A percentile compares a stretch with the other conserved stretches of the same genome.
Conservation (phyloP, 2,113 vertebrate genomes). For the Sigmodon hispidus region DNA sequence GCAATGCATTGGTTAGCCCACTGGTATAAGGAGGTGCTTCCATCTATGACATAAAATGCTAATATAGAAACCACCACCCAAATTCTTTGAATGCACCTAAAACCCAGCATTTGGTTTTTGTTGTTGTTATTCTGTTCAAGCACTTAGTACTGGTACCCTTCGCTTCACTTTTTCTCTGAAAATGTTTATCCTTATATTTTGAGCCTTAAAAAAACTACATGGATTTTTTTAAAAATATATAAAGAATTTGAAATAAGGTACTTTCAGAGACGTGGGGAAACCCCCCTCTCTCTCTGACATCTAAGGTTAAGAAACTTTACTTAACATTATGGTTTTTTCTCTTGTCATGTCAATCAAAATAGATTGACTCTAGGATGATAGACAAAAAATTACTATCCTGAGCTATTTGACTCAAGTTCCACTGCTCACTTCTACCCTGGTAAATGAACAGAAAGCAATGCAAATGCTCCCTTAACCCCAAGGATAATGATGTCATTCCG, state of each 20-base stretch:
- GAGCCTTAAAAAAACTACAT: neutral
- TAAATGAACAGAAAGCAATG: neutral
- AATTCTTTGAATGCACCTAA: neutral
- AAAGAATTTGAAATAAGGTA: neutral
- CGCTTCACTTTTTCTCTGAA: neutral
- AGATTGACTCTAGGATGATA: neutral
- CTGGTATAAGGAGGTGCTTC: neutral
- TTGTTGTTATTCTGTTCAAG: neutral
- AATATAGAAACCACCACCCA: neutral
- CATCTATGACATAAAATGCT: neutral
- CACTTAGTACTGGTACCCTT: neutral
- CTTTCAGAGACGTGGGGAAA: neutral
- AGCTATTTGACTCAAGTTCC: neutral
- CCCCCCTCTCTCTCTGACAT: neutral
- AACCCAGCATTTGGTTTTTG: neutral
- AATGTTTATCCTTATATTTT: neutral
- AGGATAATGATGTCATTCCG: neutral
- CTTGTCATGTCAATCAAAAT: neutral
- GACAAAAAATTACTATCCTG: neutral
- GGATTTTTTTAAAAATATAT: too few species aligned
- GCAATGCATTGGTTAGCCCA: neutral
- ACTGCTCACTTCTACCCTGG: neutral
- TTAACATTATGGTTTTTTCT: neutral
- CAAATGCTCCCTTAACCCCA: neutral
- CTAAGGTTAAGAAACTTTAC: neutral